phyloP scores from a whole-genome alignment of 2,797 vertebrate species.

The Ctenochaetus hawaiiensis region DNA sequence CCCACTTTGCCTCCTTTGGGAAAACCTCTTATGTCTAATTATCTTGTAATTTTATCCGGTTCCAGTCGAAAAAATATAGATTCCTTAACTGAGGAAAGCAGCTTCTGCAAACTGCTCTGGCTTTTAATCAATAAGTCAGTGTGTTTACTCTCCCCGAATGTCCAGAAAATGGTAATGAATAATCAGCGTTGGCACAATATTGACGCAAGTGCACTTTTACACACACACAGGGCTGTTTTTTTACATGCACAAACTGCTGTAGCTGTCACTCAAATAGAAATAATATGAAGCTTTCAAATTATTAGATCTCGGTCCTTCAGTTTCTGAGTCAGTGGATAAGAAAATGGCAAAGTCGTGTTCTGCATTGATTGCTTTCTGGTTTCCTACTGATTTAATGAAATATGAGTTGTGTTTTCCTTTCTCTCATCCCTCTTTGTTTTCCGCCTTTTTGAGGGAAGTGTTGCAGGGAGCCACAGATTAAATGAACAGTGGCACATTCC shows the following conservation, averaged over 20 bases:
- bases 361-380: slow-evolving; percentile 66
- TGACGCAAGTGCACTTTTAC: slow-evolving; percentile 4
- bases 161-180: slow-evolving; percentile 3
- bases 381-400: slow-evolving; percentile 68
- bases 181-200: slow-evolving; percentile 19
- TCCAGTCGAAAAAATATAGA: neutral
- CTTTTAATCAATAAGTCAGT: slow-evolving; percentile 42
- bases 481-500: slow-evolving; percentile 66
- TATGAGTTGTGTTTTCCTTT: slow-evolving; percentile 57
- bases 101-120: neutral
- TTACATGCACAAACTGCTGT: neutral
- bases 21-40: slow-evolving; percentile 21
- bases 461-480: slow-evolving; percentile 63
- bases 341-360: slow-evolving; percentile 55
- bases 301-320: slow-evolving; percentile 10
- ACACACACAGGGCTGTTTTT: neutral
- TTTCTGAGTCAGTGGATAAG: slow-evolving; percentile 49
- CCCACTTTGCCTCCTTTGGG: neutral
- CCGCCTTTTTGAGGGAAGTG: slow-evolving; percentile 53
- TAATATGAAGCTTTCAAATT: slow-evolving; percentile 15
- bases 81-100: neutral
- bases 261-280: slow-evolving; percentile 25
- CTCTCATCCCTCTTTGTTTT: slow-evolving; percentile 60
- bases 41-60: slow-evolving; percentile 16
- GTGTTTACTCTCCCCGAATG: slow-evolving; percentile 18